These are phyloP conservation scores for Butorides virescens DNA, from an alignment of 2,113 vertebrate species.

Conservation along the genomic window DNA sequence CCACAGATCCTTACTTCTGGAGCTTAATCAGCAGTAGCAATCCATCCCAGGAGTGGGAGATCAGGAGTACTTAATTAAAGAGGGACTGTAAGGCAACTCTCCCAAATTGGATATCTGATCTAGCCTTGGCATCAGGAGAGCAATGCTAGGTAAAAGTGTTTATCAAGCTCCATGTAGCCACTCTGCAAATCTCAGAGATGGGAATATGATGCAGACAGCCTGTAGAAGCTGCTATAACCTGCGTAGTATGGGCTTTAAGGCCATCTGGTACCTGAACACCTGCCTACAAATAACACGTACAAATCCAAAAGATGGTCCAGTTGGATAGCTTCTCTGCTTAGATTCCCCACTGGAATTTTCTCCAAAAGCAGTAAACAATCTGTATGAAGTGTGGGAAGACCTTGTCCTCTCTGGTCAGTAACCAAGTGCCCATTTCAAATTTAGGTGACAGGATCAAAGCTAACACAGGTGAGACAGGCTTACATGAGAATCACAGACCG, in stretches of 20 bases:
- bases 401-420: constrained; percentile 4
- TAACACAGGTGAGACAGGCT: background rate
- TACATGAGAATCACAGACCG: background rate
- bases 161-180: constrained; percentile 57
- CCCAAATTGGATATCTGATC: constrained; percentile 69
- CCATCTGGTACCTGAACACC: constrained; percentile 71
- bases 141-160: constrained; percentile 64
- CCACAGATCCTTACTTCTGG: constrained; percentile 62
- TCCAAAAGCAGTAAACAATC: constrained; percentile 48
- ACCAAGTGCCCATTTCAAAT: background rate
- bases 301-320: constrained; percentile 49
- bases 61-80: constrained; percentile 71
- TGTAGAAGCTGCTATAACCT: constrained; percentile 66
- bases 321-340: constrained; percentile 47
- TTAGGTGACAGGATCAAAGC: background rate
- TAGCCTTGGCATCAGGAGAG: constrained; percentile 66
- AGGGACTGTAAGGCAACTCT: constrained; percentile 67
- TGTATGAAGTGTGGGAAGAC: constrained; percentile 2
- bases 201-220: constrained; percentile 66
- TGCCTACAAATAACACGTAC: constrained; percentile 56
- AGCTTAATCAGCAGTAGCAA: constrained; percentile 68
- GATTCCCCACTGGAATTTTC: constrained; percentile 48
- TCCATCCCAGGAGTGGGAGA: constrained; percentile 65
- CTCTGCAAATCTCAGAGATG: constrained; percentile 63
- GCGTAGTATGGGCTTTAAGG: constrained; percentile 55